Evolutionary conservation across 2,113 vertebrate species (phyloP), one percentile per base, ranked within the genome.

Genomic region (Sebastes fasciatus): DNA sequence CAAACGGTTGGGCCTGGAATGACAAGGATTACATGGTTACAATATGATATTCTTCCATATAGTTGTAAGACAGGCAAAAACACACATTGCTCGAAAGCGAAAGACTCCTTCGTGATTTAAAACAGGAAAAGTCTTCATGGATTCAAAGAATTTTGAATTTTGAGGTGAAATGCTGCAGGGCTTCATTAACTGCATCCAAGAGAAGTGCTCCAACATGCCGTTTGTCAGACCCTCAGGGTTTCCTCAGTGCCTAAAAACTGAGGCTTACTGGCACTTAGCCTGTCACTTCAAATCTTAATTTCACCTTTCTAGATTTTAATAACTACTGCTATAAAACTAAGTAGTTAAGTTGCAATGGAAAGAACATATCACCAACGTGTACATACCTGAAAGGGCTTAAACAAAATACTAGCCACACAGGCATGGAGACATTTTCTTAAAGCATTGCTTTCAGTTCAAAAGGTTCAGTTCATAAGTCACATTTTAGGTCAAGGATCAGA

Each of bases 1-100:
- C 94, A 99, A 95, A 89, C 98, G 97, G 86, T 99, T 99, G 81
- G 98, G 98, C 95, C 98, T 99, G 84, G 23, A 83, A 76, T 23
- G 3, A 52, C 78, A 69, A 54, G 19, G 4, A 69, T 77, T 8
- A 80, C 55, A 67, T 0, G 7, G 70, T 76, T 21, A 67, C 1
- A 52, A 19, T 1, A 40, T 6, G 6, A 79, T 4, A 26, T 4
- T n/a, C 9, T 17, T 67, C 16, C 7, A 21, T 71, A 4, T 8
- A 17, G 7, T 4, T 13, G 1, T 26, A n/a, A 49, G 8, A 68
- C 10, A 46, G n/a, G 45, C 7, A 60, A 58, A 2, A 57, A 34
- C 19, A 69, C 4, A 10, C 4, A 21, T 49, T 42, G 51, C 17
- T 16, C 23, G 66, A 23, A 0, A 45, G n/a, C 42, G 17, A 62